Percentiles rank a stretch among this genome's conserved stretches.
phyloP scores from a whole-genome alignment of 1,140 invertebrate species.

The Papilio aristodemus region DNA sequence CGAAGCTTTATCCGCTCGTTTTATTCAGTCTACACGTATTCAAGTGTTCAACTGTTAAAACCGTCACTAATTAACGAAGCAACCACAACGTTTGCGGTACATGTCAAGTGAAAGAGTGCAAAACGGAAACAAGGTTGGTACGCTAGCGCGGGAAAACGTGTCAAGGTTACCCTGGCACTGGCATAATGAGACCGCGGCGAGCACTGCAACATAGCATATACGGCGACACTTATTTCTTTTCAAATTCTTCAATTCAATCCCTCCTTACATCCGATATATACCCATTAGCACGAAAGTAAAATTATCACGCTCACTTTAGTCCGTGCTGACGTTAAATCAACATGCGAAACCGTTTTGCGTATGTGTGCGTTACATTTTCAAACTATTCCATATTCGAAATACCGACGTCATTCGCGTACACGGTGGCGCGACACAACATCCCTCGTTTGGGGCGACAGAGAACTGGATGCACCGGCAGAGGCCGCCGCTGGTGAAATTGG shows the following conservation, averaged over 20 bases:
- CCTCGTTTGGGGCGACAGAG: conserved; percentile 52
- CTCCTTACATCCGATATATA: conserved; percentile 34
- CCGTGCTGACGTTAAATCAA: conserved; percentile 21
- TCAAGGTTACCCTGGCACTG: conserved; percentile 73
- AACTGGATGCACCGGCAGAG: conserved; percentile 71
- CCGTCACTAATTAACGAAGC: conserved; percentile 29
- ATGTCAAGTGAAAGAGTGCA: conserved; percentile 72
- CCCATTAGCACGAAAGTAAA: conserved; percentile 37
- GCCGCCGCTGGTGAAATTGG: conserved; percentile 74
- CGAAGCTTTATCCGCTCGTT: not conserved
- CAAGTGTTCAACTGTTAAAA: conserved; percentile 22
- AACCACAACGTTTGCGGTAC: conserved; percentile 43
- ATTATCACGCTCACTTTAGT: conserved; percentile 34
- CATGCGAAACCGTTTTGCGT: conserved; percentile 33
- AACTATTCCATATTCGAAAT: conserved; percentile 70
- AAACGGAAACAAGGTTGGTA: conserved; percentile 69
- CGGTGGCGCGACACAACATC: conserved; percentile 64
- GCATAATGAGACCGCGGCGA: conserved; percentile 60
- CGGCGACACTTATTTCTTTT: conserved; percentile 42
- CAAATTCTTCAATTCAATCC: conserved; percentile 38
- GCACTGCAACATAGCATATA: conserved; percentile 62
- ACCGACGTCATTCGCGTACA: conserved; percentile 61
- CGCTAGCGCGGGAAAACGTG: conserved; percentile 75
- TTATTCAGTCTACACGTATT: conserved; percentile 21
- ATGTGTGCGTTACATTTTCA: conserved; percentile 48